phyloP scores from a whole-genome alignment of 2,888 invertebrate species.

The Rhagonycha fulva region DNA sequence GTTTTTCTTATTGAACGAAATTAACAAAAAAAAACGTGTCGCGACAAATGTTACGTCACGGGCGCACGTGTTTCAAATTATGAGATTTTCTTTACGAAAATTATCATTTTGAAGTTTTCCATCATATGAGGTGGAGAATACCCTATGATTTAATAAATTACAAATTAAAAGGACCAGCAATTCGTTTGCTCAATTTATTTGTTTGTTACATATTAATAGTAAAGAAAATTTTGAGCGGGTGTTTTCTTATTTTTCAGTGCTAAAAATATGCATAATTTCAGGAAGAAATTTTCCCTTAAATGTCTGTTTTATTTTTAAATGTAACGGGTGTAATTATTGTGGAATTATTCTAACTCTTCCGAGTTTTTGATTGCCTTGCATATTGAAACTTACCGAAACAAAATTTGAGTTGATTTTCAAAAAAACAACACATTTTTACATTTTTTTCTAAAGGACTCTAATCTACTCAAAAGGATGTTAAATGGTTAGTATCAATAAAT shows the following conservation, averaged over 20 bases:
- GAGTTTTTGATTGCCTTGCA: too few species aligned
- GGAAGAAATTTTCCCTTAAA: neutral
- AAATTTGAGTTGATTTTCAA: too few species aligned
- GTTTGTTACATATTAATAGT: neutral
- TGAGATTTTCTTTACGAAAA: constrained; percentile 1
- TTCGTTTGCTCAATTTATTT: neutral
- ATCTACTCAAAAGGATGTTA: too few species aligned
- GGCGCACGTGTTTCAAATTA: constrained; percentile 29
- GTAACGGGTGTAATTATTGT: too few species aligned
- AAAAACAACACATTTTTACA: too few species aligned
- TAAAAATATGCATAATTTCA: neutral
- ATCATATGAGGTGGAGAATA: neutral
- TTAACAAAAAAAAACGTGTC: constrained; percentile 22
- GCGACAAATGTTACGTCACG: constrained; percentile 20
- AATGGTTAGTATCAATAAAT: too few species aligned
- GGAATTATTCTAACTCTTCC: too few species aligned
- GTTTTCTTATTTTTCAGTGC: neutral
- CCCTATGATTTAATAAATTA: neutral
- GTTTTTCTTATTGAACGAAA: neutral
- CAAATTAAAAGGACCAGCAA: neutral
- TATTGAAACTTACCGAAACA: too few species aligned
- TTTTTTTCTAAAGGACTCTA: too few species aligned
- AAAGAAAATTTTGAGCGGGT: neutral
- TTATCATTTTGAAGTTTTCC: neutral
- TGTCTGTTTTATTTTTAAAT: neutral